Evolutionary conservation across 2,888 invertebrate genomes (phyloP), one percentile per base, ranked within the genome.

Genomic region (Sinohyriopsis cumingii): DNA sequence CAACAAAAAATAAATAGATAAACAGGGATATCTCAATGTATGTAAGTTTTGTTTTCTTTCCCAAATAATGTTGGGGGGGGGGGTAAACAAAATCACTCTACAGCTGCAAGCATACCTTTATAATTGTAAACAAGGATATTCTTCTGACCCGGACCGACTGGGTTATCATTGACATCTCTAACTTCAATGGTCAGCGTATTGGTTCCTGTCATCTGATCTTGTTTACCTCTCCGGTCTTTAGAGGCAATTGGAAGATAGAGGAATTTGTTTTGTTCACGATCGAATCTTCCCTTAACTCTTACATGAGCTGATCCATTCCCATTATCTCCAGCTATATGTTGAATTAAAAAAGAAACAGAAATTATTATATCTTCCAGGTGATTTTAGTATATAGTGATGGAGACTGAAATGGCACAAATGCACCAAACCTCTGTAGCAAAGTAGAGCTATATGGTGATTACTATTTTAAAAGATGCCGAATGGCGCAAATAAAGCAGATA

Each of bases 81-180:
- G 3, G 2, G 3, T 3, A 45, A 0, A 45, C 15, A 45, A 45
- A 45, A 25, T 9, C n/a, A 28, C 9, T 22, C 28, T 22, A 20
- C 7, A 33, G 24, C 56, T 94, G 95, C 45, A 45, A 45, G 12
- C 81, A 59, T 93, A 73, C 96, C 93, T 94, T 93, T 95, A 88
- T 99, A 99, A 91, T 97, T 98, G 91, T 99, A 99, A 6, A 98
- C 97, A 87, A 97, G 95, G 85, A 99, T 97, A 79, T 97, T 93
- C 92, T 99, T 99, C 3, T 95, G 94, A 1, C 99, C 99, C 0
- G 98, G 96, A 88, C 95, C 95, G 96, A 99, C 99, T 91, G 96
- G 96, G 91, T 99, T 98, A 90, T 99, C 99, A 90, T 99, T 99
- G 24, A 95, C 95, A 91, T 99, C 99, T 28, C 97, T 98, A 84